Evolutionary conservation across 2,113 vertebrate genomes (phyloP), one percentile per base, ranked within the genome.

Genomic region (Cebidichthys violaceus): DNA sequence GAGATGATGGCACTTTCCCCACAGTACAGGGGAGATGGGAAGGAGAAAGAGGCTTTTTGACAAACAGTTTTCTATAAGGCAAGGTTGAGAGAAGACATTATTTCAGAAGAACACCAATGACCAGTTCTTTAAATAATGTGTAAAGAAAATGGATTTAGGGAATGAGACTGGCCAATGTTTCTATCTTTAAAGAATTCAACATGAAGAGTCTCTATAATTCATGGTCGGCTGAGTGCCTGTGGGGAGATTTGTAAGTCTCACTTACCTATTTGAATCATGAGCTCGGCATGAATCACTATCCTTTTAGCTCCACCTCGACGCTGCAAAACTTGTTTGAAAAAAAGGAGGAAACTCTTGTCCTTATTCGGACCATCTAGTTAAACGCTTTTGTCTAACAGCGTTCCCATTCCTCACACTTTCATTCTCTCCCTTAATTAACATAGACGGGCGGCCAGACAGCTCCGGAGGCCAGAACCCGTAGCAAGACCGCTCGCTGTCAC

Each of bases 351-450:
- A 57, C 6, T 54, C 11, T 59, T 24, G 59, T 73, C 67, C 70
- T 59, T 61, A 77, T 74, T 70, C 4, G 17, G 67, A 81, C 73
- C 43, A 74, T 84, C 83, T 41, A 83, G 83, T 85, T 89, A 90
- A 90, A 90, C 14, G 54, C 62, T 86, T 90, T 89, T 86, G 82
- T 90, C 88, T 29, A 84, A 88, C 81, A 79, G 50, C 22, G 73
- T 85, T 65, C 77, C 86, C 54, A 47, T 72, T 77, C 55, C 73
- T 78, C 76, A 85, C 83, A 67, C 83, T 85, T 77, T 83, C 70
- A 76, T 73, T 80, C 76, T 76, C 59, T 65, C 10, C 29, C 55
- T 84, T 92, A 92, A 94, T 94, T 91, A 94, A 91, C 88, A 89
- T 41, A 79, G 88, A 94, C 85, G 71, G 84, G 76, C 81, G 85